Evolutionary conservation across 2,797 vertebrate species (phyloP).

Genomic region (Novumbra hubbsi): DNA sequence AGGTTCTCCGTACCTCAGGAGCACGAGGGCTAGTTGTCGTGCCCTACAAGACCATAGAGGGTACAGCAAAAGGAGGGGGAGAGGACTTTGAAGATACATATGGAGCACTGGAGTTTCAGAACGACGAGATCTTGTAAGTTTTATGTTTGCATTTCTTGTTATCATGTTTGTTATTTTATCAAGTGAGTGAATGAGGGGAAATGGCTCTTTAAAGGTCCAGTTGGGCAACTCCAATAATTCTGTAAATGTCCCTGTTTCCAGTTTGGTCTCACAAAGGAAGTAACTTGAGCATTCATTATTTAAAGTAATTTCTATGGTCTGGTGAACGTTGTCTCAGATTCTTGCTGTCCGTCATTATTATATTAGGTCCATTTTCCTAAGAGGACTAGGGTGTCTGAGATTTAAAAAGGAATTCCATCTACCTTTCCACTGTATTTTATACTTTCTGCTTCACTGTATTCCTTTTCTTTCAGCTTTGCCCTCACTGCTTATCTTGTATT

Average conservation of each 20-base stretch:
- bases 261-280: neutral
- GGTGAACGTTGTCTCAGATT: neutral
- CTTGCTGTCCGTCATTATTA: neutral
- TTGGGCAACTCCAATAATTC: neutral
- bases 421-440: neutral
- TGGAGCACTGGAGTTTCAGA: constrained; percentile 92
- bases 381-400: neutral
- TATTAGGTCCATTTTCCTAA: neutral
- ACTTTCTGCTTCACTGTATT: neutral
- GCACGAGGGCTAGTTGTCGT: constrained; percentile 89
- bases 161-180: constrained; percentile 2
- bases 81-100: constrained; percentile 95
- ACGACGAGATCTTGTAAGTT: constrained; percentile 95
- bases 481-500: neutral
- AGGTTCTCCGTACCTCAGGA: constrained; percentile 86
- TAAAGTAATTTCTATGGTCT: neutral
- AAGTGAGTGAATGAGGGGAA: neutral
- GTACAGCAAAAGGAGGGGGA: constrained; percentile 90
- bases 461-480: neutral
- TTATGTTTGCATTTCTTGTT: neutral
- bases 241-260: neutral
- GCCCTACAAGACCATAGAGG: constrained; percentile 89
- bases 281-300: neutral
- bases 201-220: neutral
- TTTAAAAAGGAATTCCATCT: neutral